Base-by-base conservation (phyloP, 2,797 vertebrate genomes). In the Trematomus bernacchii region DNA sequence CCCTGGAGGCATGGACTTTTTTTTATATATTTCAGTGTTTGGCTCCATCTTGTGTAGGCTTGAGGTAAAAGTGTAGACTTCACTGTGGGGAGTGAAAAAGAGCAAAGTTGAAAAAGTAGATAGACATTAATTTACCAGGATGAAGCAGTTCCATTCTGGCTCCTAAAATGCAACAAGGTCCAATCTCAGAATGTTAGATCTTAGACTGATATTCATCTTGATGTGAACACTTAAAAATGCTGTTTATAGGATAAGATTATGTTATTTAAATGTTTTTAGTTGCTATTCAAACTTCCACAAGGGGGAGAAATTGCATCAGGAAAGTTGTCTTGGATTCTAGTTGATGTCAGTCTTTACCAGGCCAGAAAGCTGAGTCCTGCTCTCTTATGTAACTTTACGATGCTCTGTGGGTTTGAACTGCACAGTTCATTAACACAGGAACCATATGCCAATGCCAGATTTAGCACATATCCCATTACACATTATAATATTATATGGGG, bases 11-110 rank as follows among this genome's bases (percentile, higher is more conserved):
- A 3, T 42, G 1, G 1, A 4, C 10, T n/a, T 43, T 21, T 21
- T 10, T 8, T 2, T 33, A 76, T 77, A 21, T 21, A 37, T 37
- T n/a, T 10, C 54, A 71, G 87, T 53, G 3, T 91, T 71, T 91
- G 89, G 72, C 87, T 83, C 89, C 91, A 90, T 88, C 92, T 91
- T 67, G 78, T 91, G 92, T 84, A 72, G 1, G 1, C 40, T 21
- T 16, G 1, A 52, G 37, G 14, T 23, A 62, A 23, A 2, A 55
- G 30, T 10, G 27, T 5, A 4, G 16, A 11, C 30, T 6, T 53
- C 12, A 18, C 13, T 30, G 15, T 57, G 14, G 1, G 14, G 18
- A 4, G 27, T 27, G 27, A 13, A 37, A 69, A 76, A 27, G 16
- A 55, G 6, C 16, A 15, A n/a, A 1, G 6, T 30, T 58, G 40